A percentile compares a stretch with the other conserved stretches of the same genome.
Conservation (phyloP, 2,797 vertebrate genomes). For the Rhynchonycteris naso region DNA sequence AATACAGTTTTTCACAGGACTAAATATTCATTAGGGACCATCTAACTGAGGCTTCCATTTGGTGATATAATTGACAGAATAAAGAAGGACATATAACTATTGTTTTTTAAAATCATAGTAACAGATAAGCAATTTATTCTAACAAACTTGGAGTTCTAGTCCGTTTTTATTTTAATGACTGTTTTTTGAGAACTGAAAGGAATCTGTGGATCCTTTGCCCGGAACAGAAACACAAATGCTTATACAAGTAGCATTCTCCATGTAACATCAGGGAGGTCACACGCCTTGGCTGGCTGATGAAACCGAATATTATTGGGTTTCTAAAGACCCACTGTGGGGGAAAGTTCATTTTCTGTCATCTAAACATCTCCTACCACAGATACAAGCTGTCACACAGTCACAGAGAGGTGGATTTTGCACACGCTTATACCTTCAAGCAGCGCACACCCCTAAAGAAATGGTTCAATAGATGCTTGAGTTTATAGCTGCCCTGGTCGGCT, state of each 20-base stretch:
- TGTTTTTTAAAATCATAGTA: not conserved
- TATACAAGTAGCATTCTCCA: not conserved
- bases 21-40: not conserved
- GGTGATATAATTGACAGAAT: not conserved
- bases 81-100: not conserved
- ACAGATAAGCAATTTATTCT: constrained; percentile 15
- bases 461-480: not conserved
- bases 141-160: not conserved
- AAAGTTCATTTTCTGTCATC: not conserved
- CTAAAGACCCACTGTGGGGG: not conserved
- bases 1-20: not conserved
- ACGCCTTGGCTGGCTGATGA: not conserved
- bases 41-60: not conserved
- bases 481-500: not conserved
- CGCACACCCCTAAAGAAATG: not conserved
- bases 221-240: not conserved
- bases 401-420: not conserved
- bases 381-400: not conserved
- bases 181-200: not conserved
- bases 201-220: not conserved
- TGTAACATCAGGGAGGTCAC: not conserved
- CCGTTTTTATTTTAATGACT: constrained; percentile 9
- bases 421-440: not conserved
- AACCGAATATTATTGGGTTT: not conserved
- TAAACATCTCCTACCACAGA: not conserved